A percentile compares a stretch with the other conserved stretches of the same genome.
phyloP scores from a whole-genome alignment of 2,113 vertebrate genomes.

The Actinemys pallida region DNA sequence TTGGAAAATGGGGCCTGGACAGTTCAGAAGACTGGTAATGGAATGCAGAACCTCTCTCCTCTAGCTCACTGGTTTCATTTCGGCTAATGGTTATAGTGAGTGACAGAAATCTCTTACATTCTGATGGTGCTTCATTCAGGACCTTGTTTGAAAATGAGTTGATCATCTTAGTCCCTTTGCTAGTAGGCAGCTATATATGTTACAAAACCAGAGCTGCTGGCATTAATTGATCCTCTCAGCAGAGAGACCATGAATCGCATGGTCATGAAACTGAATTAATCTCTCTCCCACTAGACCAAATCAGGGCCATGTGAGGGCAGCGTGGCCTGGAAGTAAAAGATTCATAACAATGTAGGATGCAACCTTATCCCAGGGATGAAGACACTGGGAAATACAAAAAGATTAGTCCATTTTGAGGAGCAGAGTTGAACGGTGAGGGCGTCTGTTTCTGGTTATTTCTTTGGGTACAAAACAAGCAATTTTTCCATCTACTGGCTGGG shows the following conservation, averaged over 20 bases:
- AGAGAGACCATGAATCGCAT: constrained; percentile 14
- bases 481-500: constrained; percentile 56
- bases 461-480: constrained; percentile 35
- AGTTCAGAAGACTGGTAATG: neutral
- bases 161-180: constrained; percentile 13
- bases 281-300: constrained; percentile 20
- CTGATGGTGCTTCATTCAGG: neutral
- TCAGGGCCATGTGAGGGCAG: neutral
- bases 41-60: neutral
- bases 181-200: constrained; percentile 36
- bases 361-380: constrained; percentile 38
- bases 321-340: constrained; percentile 28
- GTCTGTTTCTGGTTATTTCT: constrained; percentile 60
- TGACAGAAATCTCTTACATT: neutral
- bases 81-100: constrained; percentile 3
- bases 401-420: constrained; percentile 18
- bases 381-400: constrained; percentile 41
- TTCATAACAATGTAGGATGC: accelerated
- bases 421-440: constrained; percentile 23
- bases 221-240: constrained; percentile 4
- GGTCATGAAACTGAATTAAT: neutral
- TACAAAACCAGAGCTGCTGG: constrained; percentile 33
- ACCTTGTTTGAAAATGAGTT: neutral
- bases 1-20: neutral
- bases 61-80: neutral